Evolutionary conservation across 2,113 vertebrate genomes (phyloP).

Genomic region (Himantopus leucocephalus): DNA sequence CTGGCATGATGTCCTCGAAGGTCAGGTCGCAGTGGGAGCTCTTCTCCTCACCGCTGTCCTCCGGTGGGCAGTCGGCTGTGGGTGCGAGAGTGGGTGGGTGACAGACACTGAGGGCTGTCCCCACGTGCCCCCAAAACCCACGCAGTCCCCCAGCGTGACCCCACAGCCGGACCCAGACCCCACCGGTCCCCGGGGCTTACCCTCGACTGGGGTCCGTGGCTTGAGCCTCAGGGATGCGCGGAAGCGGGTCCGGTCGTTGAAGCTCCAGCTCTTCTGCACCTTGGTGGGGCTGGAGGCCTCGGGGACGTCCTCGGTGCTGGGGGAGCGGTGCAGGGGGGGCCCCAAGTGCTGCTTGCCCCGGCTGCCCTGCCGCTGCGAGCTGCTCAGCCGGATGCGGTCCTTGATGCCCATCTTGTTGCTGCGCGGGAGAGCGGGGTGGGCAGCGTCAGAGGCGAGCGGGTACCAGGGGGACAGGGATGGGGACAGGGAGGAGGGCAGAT

Average conservation of each 20-base stretch:
- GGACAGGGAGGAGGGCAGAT: neutral
- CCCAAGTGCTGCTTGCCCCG: slow-evolving; percentile 76
- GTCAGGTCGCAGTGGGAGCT: slow-evolving; percentile 86
- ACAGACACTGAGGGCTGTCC: rapidly evolving
- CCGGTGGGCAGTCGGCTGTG: slow-evolving; percentile 79
- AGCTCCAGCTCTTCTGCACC: slow-evolving; percentile 99
- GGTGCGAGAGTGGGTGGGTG: neutral
- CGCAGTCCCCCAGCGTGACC: neutral
- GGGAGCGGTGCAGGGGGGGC: slow-evolving; percentile 76
- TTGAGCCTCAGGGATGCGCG: slow-evolving; percentile 92
- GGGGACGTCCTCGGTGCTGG: slow-evolving; percentile 85
- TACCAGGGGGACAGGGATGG: rapidly evolving
- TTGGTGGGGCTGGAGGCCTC: slow-evolving; percentile 88
- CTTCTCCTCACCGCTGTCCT: slow-evolving; percentile 90
- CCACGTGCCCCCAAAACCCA: too few species aligned
- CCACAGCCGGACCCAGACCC: rapidly evolving
- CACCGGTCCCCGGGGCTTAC: slow-evolving; percentile 49
- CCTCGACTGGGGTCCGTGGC: slow-evolving; percentile 79
- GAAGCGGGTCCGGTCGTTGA: slow-evolving; percentile 94
- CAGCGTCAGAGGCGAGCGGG: neutral
- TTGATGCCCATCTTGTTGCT: slow-evolving; percentile 93
- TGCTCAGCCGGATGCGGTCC: slow-evolving; percentile 91
- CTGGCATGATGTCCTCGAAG: slow-evolving; percentile 88
- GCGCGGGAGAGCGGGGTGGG: neutral
- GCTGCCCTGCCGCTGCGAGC: slow-evolving; percentile 81